Evolutionary conservation across 2,113 vertebrate species (phyloP).

Genomic region (Falcunculus frontatus): DNA sequence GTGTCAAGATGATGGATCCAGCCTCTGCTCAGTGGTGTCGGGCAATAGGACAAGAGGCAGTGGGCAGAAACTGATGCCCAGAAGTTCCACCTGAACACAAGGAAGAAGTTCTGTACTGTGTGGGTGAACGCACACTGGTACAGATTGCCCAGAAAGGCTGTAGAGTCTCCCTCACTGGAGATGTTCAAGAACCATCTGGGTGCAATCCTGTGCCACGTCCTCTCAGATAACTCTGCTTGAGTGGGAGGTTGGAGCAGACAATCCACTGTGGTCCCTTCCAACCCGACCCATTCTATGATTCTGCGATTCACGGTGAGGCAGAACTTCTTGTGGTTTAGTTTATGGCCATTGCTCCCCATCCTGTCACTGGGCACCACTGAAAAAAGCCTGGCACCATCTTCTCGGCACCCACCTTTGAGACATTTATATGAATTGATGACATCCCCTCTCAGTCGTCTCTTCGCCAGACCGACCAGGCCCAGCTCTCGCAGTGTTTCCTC

Average conservation of each 20-base stretch:
- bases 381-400: background rate
- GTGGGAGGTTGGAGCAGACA: background rate
- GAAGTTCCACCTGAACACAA: background rate
- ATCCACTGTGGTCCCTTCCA: background rate
- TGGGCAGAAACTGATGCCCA: background rate
- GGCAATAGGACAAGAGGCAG: background rate
- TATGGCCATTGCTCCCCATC: background rate
- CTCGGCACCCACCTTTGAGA: background rate
- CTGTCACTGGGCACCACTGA: background rate
- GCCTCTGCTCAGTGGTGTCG: accelerated
- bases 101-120: background rate
- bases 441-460: no score
- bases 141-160: background rate
- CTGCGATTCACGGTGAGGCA: background rate
- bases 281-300: background rate
- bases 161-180: background rate
- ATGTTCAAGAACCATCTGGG: background rate
- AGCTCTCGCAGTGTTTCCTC: background rate
- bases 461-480: background rate
- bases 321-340: background rate
- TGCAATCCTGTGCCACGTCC: accelerated
- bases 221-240: background rate
- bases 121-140: accelerated
- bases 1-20: background rate
- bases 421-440: background rate